Evolutionary conservation across 2,797 vertebrate species (phyloP).

Genomic region (Lepilemur septentrionalis): DNA sequence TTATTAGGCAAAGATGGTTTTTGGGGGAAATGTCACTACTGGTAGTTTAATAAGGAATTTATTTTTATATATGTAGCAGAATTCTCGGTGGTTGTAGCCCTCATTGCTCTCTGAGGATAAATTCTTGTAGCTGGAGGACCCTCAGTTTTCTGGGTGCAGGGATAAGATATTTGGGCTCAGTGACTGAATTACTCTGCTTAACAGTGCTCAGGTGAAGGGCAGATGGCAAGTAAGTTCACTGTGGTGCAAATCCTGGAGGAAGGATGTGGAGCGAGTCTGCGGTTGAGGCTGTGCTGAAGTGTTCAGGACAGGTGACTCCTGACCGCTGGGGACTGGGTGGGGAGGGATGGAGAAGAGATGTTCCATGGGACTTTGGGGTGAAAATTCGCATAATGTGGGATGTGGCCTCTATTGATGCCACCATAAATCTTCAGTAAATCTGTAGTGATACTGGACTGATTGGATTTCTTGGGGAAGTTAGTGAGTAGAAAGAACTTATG

Average conservation of each 20-base stretch:
- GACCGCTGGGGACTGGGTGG: no score
- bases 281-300: neutral
- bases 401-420: neutral
- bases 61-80: neutral
- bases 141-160: neutral
- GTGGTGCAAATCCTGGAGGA: neutral
- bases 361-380: neutral
- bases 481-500: neutral
- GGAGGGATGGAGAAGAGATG: neutral
- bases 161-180: neutral
- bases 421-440: neutral
- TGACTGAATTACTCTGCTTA: neutral
- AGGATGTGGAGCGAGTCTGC: neutral
- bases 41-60: neutral
- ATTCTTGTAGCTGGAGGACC: neutral
- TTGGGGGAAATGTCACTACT: neutral
- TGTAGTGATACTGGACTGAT: neutral
- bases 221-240: neutral
- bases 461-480: neutral
- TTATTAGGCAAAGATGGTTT: constrained; percentile 24
- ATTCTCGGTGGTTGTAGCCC: neutral
- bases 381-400: neutral
- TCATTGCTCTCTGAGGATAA: neutral
- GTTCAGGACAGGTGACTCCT: neutral
- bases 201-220: neutral